A percentile compares a stretch with the other conserved stretches of the same genome.
phyloP scores from a whole-genome alignment of 2,113 vertebrate species.

The Mus spicilegus region DNA sequence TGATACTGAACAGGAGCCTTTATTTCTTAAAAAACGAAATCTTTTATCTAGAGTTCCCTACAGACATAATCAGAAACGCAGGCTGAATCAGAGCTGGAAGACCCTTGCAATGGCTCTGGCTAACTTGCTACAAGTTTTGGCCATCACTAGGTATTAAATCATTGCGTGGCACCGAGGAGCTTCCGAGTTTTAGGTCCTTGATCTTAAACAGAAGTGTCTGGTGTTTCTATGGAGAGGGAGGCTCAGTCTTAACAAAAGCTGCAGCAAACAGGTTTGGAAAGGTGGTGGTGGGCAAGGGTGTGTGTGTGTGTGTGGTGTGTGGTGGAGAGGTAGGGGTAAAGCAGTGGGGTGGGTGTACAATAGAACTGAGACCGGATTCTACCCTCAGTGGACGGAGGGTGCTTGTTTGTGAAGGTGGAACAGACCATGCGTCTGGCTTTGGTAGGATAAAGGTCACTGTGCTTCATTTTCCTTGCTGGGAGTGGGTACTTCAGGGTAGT shows the following conservation, averaged over 20 bases:
- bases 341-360: too few species aligned
- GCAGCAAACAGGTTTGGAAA: background rate
- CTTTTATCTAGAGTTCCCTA: constrained; percentile 26
- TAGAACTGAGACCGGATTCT: background rate
- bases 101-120: background rate
- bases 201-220: background rate
- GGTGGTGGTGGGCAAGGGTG: too few species aligned
- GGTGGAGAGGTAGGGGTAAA: too few species aligned
- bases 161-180: background rate
- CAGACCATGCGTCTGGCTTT: background rate
- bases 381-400: background rate
- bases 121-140: background rate
- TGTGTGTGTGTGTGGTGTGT: too few species aligned
- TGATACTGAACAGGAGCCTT: background rate
- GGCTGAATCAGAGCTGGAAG: constrained; percentile 3
- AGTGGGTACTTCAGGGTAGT: background rate
- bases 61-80: background rate
- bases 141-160: background rate
- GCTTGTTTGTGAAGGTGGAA: constrained; percentile 10
- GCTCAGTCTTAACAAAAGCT: background rate
- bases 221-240: background rate
- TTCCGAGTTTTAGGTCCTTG: background rate
- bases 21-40: constrained; percentile 3
- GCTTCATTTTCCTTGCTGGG: background rate
- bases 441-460: background rate